Evolutionary conservation across 2,797 vertebrate species (phyloP).

Genomic region (Pipistrellus kuhlii): DNA sequence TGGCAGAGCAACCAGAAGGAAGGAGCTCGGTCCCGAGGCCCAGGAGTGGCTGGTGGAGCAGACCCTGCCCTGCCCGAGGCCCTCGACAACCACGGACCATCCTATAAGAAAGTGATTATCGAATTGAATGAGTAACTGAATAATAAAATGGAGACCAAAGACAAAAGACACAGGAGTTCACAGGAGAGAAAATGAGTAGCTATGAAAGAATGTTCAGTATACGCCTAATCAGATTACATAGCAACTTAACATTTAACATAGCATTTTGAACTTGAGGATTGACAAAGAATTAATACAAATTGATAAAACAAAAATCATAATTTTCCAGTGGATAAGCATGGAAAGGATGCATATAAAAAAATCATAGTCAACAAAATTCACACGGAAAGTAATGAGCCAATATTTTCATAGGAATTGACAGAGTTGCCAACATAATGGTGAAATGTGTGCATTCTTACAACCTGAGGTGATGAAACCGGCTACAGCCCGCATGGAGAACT

Average conservation of each 20-base stretch:
- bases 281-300: neutral
- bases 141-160: neutral
- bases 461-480: neutral
- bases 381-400: neutral
- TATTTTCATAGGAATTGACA: neutral
- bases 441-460: neutral
- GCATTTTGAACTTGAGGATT: neutral
- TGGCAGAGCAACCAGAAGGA: neutral
- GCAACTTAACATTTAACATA: conserved; percentile 53
- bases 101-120: neutral
- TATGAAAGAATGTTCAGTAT: neutral
- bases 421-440: neutral
- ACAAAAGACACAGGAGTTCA: neutral
- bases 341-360: neutral
- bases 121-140: neutral
- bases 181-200: neutral
- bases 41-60: neutral
- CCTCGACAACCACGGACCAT: too few relatives aligned
- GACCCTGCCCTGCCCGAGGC: neutral
- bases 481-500: neutral
- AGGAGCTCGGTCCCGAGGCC: neutral
- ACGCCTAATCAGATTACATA: neutral
- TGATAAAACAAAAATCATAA: neutral
- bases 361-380: neutral
- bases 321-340: neutral